phyloP scores from a whole-genome alignment of 2,113 vertebrate genomes.

The Nesogale talazaci region DNA sequence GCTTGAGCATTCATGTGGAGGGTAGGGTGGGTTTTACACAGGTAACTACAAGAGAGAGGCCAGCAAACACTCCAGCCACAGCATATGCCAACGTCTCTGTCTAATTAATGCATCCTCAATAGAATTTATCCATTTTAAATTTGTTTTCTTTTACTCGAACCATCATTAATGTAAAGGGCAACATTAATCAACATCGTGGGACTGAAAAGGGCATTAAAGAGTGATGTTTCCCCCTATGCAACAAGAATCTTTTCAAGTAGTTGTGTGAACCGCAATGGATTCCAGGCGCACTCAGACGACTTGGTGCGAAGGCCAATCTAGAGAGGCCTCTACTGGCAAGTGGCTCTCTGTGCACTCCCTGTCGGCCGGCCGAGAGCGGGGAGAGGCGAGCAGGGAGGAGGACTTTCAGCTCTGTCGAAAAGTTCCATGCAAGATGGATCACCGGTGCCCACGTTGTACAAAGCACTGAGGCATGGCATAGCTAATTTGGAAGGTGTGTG shows the following conservation, averaged over 20 bases:
- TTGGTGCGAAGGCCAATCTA: constrained; percentile 90
- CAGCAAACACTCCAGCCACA: constrained; percentile 89
- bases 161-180: constrained; percentile 92
- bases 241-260: constrained; percentile 89
- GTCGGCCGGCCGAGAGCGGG: constrained; percentile 60
- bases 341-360: constrained; percentile 78
- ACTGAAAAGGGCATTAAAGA: constrained; percentile 92
- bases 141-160: constrained; percentile 93
- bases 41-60: constrained; percentile 92
- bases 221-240: constrained; percentile 85
- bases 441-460: constrained; percentile 42
- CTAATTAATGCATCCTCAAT: constrained; percentile 92
- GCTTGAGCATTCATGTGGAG: constrained; percentile 94
- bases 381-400: constrained; percentile 38
- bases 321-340: constrained; percentile 97
- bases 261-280: constrained; percentile 79
- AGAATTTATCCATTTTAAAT: constrained; percentile 94
- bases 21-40: constrained; percentile 93
- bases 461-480: constrained; percentile 71
- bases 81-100: constrained; percentile 89
- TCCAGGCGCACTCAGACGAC: constrained; percentile 67
- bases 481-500: constrained; percentile 64
- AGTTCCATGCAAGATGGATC: constrained; percentile 76
- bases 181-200: constrained; percentile 92
- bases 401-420: constrained; percentile 74